These are phyloP conservation scores for Rhinopomastus cyanomelas DNA, from an alignment of 2,113 vertebrate genomes.

Conservation along the genomic window DNA sequence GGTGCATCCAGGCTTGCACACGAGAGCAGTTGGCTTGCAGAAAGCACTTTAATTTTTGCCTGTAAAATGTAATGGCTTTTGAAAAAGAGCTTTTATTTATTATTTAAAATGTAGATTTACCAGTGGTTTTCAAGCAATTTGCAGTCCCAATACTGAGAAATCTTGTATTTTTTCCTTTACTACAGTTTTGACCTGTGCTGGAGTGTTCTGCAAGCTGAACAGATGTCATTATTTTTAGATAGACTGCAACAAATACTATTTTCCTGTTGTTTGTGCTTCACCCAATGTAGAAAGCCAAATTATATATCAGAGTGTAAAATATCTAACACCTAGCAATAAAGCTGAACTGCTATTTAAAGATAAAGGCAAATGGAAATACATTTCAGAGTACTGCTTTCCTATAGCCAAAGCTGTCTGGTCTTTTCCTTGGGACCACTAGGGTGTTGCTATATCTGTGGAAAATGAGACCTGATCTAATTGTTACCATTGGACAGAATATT, in stretches of 20 bases:
- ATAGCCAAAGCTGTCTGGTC: not conserved
- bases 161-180: not conserved
- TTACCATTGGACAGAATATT: not conserved
- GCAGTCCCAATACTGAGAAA: not conserved
- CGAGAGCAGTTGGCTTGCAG: not conserved
- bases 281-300: not conserved
- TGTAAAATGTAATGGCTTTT: not conserved
- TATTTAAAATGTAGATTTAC: not conserved
- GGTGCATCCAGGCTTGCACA: not conserved
- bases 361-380: not conserved
- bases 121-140: not conserved
- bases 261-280: not conserved
- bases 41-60: slow-evolving; percentile 1
- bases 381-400: not conserved
- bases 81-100: not conserved
- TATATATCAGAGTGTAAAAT: not conserved
- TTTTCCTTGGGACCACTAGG: not conserved
- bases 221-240: not conserved
- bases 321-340: not conserved
- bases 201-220: not conserved
- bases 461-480: not conserved
- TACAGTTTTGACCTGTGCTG: not conserved
- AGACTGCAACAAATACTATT: not conserved
- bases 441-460: not conserved
- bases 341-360: not conserved